Base-by-base conservation (phyloP, 2,113 vertebrate genomes). In the Micronisus gabar region DNA sequence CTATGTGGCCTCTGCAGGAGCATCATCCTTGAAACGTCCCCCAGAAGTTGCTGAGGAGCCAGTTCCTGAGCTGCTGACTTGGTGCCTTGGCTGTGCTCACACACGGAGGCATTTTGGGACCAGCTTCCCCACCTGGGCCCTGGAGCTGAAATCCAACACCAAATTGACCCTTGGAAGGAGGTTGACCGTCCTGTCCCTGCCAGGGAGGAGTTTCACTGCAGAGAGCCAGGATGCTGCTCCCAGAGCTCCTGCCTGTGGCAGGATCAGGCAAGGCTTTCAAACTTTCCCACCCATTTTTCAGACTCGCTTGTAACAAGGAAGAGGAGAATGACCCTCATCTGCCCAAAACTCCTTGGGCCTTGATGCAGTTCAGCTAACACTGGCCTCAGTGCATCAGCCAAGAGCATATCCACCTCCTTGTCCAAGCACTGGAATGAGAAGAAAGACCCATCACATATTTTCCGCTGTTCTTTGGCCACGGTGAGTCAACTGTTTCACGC, bases 1-100 rank as follows among this genome's bases (percentile, higher is more conserved):
- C 94, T 4, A 5, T 3, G 76, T 63, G 90, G 74, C 52, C 73
- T 94, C 92, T 87, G 90, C 30, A 1, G 84, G 71, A 86, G 32
- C 27, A 1, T 23, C 2, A 68, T 74, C 97, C 96, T 98, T 96
- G 91, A 82, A 81, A 30, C 0, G 6, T 90, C 75, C 56, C 82
- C 61, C 63, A 41, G 80, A 81, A 96, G 81, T 70, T 96, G 97
- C 97, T 98, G 97, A 97, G 86, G 72, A 86, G 13, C 43, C 92
- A 45, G 36, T 97, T 97, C 80, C 82, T 0, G 1, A 83, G 55
- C 59, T 91, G 96, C 97, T 97, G 97, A 98, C 81, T 52, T 62
- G 16, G 62, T 76, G 23, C 1, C 1, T 83, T 38, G 86, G 86
- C 85, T 66, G 48, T 0, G 0, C 25, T 84, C 38, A 22, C 7